Percentiles rank a stretch among this genome's conserved stretches.
Evolutionary conservation across 2,797 vertebrate genomes (phyloP).

Genomic region (Babyrousa celebensis): DNA sequence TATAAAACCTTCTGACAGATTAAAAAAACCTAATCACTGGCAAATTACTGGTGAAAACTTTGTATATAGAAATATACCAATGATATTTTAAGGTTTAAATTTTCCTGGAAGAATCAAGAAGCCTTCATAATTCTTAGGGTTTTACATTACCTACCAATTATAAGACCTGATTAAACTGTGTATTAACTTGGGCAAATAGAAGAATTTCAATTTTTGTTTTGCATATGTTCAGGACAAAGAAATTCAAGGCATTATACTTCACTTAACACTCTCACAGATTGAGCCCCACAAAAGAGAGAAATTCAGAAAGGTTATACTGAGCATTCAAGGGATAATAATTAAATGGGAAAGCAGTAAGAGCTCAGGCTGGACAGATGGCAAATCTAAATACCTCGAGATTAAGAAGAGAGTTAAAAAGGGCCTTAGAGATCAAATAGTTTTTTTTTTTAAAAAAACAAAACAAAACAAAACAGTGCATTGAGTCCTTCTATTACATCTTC

Average conservation of each 20-base stretch:
- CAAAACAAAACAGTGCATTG: background rate
- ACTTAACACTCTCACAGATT: constrained; percentile 69
- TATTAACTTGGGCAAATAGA: constrained; percentile 23
- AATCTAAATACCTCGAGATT: constrained; percentile 66
- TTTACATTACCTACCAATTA: constrained; percentile 43
- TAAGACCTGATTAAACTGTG: background rate
- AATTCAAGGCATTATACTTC: constrained; percentile 29
- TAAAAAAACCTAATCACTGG: background rate
- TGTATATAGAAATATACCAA: background rate
- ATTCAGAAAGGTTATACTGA: constrained; percentile 71
- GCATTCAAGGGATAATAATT: constrained; percentile 65
- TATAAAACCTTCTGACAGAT: background rate
- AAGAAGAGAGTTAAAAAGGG: constrained; percentile 54
- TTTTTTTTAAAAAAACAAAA: background rate
- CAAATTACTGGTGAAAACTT: background rate
- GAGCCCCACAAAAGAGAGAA: constrained; percentile 44
- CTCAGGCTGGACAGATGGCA: constrained; percentile 64
- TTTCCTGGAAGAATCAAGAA: background rate
- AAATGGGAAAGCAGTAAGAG: constrained; percentile 48
- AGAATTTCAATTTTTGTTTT: constrained; percentile 44
- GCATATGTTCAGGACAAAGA: constrained; percentile 35
- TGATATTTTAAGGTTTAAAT: constrained; percentile 58
- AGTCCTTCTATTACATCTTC: background rate
- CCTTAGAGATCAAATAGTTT: constrained; percentile 16
- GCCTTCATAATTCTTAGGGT: background rate